Evolutionary conservation across 2,797 vertebrate species (phyloP).

Genomic region (Alcedo quadribrachys): DNA sequence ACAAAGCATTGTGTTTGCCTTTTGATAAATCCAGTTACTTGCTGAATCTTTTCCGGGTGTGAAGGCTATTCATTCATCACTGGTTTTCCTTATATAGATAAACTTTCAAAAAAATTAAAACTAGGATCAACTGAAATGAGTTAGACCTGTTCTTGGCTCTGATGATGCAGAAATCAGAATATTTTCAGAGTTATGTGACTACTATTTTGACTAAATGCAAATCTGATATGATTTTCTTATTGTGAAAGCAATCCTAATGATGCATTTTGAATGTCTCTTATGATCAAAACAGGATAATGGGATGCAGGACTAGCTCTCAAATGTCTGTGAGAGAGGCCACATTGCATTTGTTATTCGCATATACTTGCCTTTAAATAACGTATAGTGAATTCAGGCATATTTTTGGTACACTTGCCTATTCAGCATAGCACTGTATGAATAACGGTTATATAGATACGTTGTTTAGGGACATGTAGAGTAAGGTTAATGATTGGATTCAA

Average conservation of each 20-base stretch:
- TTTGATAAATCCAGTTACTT: background rate
- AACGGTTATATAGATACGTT: background rate
- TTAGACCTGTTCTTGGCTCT: background rate
- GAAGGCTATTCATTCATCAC: background rate
- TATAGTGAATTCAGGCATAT: background rate
- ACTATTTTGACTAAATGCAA: background rate
- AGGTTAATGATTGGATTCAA: no score
- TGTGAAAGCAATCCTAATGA: background rate
- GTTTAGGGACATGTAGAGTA: no score
- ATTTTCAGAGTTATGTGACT: background rate
- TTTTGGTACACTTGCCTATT: background rate
- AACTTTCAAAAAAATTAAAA: background rate
- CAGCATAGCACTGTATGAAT: background rate
- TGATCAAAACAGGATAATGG: background rate
- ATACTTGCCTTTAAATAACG: background rate
- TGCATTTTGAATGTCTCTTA: background rate
- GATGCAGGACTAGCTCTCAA: background rate
- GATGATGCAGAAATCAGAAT: background rate
- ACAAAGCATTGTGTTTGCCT: background rate
- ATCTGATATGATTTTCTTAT: background rate
- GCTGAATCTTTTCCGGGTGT: background rate
- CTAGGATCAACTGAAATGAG: background rate
- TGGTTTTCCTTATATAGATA: background rate
- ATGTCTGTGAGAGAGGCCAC: background rate
- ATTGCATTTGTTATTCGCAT: background rate